Evolutionary conservation across 2,113 vertebrate species (phyloP).

Genomic region (Paracyprichromis sp.): DNA sequence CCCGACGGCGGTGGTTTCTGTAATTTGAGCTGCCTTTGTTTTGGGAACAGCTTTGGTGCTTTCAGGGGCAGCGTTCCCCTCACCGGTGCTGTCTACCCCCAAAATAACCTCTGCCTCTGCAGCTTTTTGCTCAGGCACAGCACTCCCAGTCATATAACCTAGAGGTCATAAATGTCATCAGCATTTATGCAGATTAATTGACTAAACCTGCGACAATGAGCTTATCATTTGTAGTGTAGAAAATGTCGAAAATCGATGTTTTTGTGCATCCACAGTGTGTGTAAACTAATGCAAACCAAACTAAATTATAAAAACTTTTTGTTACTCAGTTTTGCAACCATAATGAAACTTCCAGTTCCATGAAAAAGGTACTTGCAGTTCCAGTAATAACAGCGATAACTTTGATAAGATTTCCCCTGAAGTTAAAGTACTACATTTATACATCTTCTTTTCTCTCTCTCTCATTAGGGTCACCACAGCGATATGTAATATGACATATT

Average conservation of each 20-base stretch:
- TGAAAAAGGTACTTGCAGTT: neutral
- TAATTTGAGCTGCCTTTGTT: neutral
- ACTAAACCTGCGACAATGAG: neutral
- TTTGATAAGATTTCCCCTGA: neutral
- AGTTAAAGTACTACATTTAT: neutral
- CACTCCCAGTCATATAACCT: slow-evolving; percentile 55
- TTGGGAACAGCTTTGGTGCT: slow-evolving; percentile 6
- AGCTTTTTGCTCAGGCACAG: slow-evolving; percentile 28
- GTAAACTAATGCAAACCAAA: neutral
- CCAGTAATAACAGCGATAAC: neutral
- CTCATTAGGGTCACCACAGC: neutral
- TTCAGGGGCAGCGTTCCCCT: neutral
- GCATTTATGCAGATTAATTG: neutral
- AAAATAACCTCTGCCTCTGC: slow-evolving; percentile 20
- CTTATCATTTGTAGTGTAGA: neutral
- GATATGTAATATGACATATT: neutral
- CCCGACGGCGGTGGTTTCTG: neutral
- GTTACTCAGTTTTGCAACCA: neutral
- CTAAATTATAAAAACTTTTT: neutral
- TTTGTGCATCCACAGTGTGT: neutral
- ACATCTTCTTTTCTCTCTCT: neutral
- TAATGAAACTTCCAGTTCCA: neutral
- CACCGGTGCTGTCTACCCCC: neutral
- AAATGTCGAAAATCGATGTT: neutral
- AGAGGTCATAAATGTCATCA: slow-evolving; percentile 27